Base-by-base conservation (phyloP, 2,113 vertebrate species). In the Rhinichthys klamathensis region DNA sequence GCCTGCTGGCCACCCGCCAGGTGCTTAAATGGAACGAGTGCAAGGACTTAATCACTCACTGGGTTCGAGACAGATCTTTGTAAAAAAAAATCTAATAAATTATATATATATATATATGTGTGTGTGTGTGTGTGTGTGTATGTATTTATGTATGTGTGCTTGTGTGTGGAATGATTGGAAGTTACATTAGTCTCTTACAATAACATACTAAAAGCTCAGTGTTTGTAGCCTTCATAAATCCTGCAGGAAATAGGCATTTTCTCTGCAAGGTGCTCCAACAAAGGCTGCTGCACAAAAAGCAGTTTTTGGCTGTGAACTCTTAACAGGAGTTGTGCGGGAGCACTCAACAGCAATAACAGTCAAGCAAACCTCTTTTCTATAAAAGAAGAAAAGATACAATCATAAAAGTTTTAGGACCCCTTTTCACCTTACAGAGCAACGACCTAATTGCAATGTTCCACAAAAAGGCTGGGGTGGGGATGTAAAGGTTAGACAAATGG, bases 171-270 rank as follows among this genome's bases (percentile, higher is more conserved):
- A 74, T 15, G 12, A 74, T 7, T 74, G 41, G 46, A 73, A 27
- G 70, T 25, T 41, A 41, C 70, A 25, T 74, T 49, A 46, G 12
- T 73, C 41, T 11, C 70, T 73, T 74, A 74, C 70, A 74, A 74
- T 74, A 49, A 70, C 41, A 27, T 27, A 41, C 70, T 46, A 27
- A 74, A 74, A 74, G 70, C 41, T 74, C 70, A 8, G 41, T 23
- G 27, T 49, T 38, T 61, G 54, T n/a, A 56, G 46, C 58, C 41
- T 67, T 60, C 83, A 84, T 77, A 69, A 77, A 63, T 85, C 32
- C 83, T 85, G 21, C 74, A 85, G 12, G 61, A 85, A 8, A 51
- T 23, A 15, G 56, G 74, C 73, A 78, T 85, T 78, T 41, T 23
- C 41, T 44, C 46, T 49, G 35, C 35, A 70, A 6, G 35, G 67